phyloP scores from a whole-genome alignment of 2,888 invertebrate species.

The Heliconius ethilla region DNA sequence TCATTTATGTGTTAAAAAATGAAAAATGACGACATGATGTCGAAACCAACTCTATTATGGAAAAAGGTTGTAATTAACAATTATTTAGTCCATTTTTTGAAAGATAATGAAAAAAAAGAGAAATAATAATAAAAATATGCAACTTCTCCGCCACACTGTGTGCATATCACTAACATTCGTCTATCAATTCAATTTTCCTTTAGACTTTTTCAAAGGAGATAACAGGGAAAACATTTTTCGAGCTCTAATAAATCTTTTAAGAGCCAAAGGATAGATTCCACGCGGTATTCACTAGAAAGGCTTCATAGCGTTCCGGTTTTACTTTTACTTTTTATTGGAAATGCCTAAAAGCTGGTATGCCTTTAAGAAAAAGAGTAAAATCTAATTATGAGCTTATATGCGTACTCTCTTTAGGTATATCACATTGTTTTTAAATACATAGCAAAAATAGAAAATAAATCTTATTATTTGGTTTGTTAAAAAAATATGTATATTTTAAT shows the following conservation, averaged over 20 bases:
- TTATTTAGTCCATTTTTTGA: too few species aligned
- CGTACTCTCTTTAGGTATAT: too few species aligned
- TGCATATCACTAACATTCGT: neutral
- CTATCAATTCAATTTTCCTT: neutral
- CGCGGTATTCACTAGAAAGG: slow-evolving; percentile 13
- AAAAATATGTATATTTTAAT: neutral
- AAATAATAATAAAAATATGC: neutral
- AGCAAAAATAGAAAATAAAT: too few species aligned
- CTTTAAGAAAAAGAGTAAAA: slow-evolving; percentile 11
- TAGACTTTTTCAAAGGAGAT: slow-evolving; percentile 16
- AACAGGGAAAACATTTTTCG: slow-evolving; percentile 24
- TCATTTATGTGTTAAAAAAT: neutral
- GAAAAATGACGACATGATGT: too few species aligned
- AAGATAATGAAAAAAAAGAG: neutral
- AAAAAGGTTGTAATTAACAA: neutral
- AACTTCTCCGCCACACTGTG: neutral
- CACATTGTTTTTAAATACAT: too few species aligned
- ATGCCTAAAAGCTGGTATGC: slow-evolving; percentile 28
- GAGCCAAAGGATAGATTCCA: slow-evolving; percentile 23
- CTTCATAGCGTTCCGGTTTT: slow-evolving; percentile 19
- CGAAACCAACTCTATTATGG: neutral
- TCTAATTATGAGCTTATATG: neutral
- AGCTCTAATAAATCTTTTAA: slow-evolving; percentile 26
- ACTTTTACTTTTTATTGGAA: slow-evolving; percentile 20
- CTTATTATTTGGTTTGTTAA: too few species aligned